Evolutionary conservation across 2,797 vertebrate species (phyloP).

Genomic region (Siniperca scherzeri): DNA sequence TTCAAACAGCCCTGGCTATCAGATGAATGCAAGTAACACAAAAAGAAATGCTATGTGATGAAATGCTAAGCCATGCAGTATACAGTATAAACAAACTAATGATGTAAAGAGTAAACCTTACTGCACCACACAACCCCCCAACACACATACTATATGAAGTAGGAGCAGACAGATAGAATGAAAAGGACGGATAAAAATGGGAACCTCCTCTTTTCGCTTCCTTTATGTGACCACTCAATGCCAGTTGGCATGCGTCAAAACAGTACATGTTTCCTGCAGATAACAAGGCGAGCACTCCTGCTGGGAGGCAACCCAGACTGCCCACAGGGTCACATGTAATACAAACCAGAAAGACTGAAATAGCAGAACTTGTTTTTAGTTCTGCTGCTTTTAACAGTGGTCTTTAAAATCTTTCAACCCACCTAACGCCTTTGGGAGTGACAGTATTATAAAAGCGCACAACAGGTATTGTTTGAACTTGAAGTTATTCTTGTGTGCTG

Average conservation of each 20-base stretch:
- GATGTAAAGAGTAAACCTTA: not conserved
- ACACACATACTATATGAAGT: conserved; percentile 1
- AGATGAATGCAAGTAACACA: not conserved
- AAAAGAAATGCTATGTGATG: not conserved
- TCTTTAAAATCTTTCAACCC: conserved; percentile 12
- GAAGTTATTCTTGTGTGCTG: not conserved
- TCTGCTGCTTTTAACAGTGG: conserved; percentile 14
- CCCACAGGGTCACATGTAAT: conserved; percentile 7
- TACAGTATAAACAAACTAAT: not conserved
- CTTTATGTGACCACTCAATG: conserved; percentile 10
- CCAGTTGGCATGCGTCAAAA: conserved; percentile 22
- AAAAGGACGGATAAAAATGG: not conserved
- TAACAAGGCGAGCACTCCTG: conserved; percentile 36
- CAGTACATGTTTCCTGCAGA: conserved; percentile 53
- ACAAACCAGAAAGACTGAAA: conserved; percentile 26
- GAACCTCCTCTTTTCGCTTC: not conserved
- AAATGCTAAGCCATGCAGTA: not conserved
- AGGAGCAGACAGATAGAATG: not conserved
- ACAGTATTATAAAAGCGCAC: not conserved
- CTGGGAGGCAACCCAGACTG: conserved; percentile 23
- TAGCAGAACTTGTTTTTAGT: conserved; percentile 24
- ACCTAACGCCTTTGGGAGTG: not conserved
- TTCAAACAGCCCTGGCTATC: not conserved
- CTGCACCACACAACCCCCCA: not conserved
- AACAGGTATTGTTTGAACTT: conserved; percentile 14